Base-by-base conservation (phyloP, 2,113 vertebrate species). In the Candoia aspera region DNA sequence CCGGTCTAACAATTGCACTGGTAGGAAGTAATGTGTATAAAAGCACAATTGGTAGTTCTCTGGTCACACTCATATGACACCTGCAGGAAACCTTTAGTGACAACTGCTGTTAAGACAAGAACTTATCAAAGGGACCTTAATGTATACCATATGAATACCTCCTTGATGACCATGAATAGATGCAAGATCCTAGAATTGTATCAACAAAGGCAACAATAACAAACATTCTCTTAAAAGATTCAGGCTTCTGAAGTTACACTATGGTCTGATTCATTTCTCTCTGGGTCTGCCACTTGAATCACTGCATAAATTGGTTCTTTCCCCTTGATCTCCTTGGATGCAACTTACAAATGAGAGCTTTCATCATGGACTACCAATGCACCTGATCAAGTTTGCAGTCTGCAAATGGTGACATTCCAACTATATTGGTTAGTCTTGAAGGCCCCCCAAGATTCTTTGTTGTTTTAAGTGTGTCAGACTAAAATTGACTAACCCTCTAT, bases 71-170 rank as follows among this genome's bases (percentile, higher is more conserved):
- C 6, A 15, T 68, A n/a, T n/a, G n/a, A 60, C 26, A 84, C 4
- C 19, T 58, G 79, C 68, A 59, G 29, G 49, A 88, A 87, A 49
- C 10, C 26, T 59, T 60, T 83, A 26, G 4, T 58, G 24, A 73
- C 53, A 83, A 55, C 26, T 9, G 42, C 10, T 79, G 86, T 88
- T 84, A 88, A n/a, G 19, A 15, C 26, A 24, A n/a, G 26, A 87
- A 59, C 17, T 79, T 92, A 83, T 53, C 86, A 88, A 92, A 92
- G 54, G 3, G 33, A 57, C 79, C 62, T 62, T 33, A 62, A 24
- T 53, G 57, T 88, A 49, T 88, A 49, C 55, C 29, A 26, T 84
- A 83, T 15, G 21, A 58, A 92, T 60, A 84, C 42, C 23, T 92
- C 19, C 37, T 88, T 29, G n/a, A 9, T 60, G 59, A 87, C 26